phyloP scores from a whole-genome alignment of 2,888 invertebrate genomes.

The Embidobia sp. region DNA sequence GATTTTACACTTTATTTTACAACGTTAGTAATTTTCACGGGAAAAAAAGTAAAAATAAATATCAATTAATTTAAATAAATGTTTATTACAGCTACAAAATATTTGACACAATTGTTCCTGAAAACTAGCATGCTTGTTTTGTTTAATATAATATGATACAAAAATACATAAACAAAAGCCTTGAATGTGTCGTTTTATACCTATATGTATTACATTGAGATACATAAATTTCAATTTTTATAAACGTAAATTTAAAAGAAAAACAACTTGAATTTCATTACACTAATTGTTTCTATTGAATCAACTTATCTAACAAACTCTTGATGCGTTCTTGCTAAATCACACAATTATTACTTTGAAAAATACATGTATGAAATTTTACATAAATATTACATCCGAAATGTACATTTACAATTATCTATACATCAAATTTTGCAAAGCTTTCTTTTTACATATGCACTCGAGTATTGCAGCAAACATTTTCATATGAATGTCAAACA shows the following conservation, averaged over 20 bases:
- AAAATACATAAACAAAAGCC: slow-evolving; percentile 33
- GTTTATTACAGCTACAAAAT: no score
- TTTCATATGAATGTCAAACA: background rate
- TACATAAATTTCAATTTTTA: slow-evolving; percentile 7
- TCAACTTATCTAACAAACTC: slow-evolving; percentile 51
- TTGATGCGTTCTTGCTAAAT: slow-evolving; percentile 49
- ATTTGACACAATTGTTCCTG: no score
- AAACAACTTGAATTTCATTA: slow-evolving; percentile 44
- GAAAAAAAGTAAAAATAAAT: no score
- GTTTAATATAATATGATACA: slow-evolving; percentile 29
- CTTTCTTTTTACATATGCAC: slow-evolving; percentile 38
- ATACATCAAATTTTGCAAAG: slow-evolving; percentile 55
- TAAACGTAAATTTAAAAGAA: slow-evolving; percentile 33
- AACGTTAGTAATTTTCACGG: no score
- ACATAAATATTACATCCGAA: slow-evolving; percentile 63
- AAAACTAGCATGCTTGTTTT: no score
- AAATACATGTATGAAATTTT: slow-evolving; percentile 63
- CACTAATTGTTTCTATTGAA: slow-evolving; percentile 47
- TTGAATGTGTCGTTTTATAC: background rate
- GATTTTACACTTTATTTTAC: no score
- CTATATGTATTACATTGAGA: background rate
- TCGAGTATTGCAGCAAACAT: slow-evolving; percentile 38
- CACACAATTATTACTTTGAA: slow-evolving; percentile 56
- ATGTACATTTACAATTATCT: slow-evolving; percentile 62
- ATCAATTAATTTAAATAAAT: no score